Percentiles rank a stretch among this genome's conserved stretches.
Conservation (phyloP, 2,113 vertebrate species). For the Pristiophorus japonicus region DNA sequence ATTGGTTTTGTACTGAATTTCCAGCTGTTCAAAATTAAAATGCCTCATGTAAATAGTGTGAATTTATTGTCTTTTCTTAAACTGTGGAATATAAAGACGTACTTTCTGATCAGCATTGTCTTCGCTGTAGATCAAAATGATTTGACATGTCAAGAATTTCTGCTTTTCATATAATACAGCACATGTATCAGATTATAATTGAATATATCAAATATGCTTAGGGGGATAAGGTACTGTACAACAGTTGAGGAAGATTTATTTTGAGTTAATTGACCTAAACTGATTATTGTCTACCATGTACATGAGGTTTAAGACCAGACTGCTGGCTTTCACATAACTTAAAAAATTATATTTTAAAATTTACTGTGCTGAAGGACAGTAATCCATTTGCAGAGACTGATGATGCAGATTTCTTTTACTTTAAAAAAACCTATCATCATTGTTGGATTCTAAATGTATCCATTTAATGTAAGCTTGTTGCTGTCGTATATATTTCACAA, state of each 20-base stretch:
- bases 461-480: neutral
- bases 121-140: neutral
- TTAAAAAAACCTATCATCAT: neutral
- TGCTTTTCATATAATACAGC: neutral
- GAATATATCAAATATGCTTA: neutral
- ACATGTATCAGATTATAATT: neutral
- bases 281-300: neutral
- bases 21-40: neutral
- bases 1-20: slow-evolving; percentile 14
- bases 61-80: neutral
- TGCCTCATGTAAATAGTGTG: neutral
- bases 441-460: neutral
- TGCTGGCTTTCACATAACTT: neutral
- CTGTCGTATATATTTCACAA: neutral
- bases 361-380: neutral
- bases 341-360: neutral
- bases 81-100: neutral
- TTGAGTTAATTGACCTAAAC: neutral
- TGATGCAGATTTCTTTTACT: neutral
- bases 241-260: neutral
- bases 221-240: neutral
- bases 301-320: neutral
- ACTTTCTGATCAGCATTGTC: slow-evolving; percentile 8
- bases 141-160: neutral
- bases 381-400: neutral